Percentiles rank a stretch among this genome's conserved stretches.
Conservation (phyloP, 2,797 vertebrate species). For the Pagetopsis macropterus region DNA sequence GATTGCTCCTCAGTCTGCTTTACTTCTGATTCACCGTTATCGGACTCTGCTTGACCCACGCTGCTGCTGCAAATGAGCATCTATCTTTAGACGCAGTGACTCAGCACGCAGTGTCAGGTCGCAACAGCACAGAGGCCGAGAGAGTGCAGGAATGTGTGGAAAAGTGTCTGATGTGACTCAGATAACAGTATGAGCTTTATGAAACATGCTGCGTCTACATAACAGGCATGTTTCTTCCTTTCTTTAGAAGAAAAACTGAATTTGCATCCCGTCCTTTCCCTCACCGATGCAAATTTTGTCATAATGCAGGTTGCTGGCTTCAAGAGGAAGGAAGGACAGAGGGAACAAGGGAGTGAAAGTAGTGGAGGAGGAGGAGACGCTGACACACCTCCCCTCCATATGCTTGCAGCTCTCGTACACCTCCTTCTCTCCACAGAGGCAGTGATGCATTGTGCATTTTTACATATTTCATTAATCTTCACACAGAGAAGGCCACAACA, state of each 20-base stretch:
- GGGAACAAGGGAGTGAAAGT: constrained; percentile 15
- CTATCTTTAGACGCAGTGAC: constrained; percentile 66
- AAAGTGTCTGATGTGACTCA: constrained; percentile 44
- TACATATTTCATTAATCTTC: constrained; percentile 58
- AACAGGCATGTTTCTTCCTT: not conserved
- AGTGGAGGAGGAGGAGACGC: constrained; percentile 30
- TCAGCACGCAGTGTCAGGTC: constrained; percentile 49
- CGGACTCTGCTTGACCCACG: constrained; percentile 43
- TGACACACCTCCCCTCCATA: constrained; percentile 36
- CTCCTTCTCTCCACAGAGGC: constrained; percentile 25
- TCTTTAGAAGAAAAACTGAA: constrained; percentile 3
- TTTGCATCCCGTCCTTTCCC: constrained; percentile 2
- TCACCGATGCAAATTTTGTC: constrained; percentile 55
- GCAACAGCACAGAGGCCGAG: constrained; percentile 11
- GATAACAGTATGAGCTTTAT: constrained; percentile 19
- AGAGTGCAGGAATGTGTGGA: constrained; percentile 35
- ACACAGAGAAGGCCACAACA: constrained; percentile 14
- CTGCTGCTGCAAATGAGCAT: constrained; percentile 56
- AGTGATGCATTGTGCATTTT: constrained; percentile 44
- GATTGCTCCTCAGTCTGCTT: constrained; percentile 40
- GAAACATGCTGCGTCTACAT: constrained; percentile 29
- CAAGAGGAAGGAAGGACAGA: constrained; percentile 23
- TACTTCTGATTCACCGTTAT: constrained; percentile 70
- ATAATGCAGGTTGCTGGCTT: constrained; percentile 36
- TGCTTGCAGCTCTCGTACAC: constrained; percentile 36